A percentile compares a stretch with the other conserved stretches of the same genome.
Evolutionary conservation across 2,797 vertebrate species (phyloP).

Genomic region (Sarcoramphus papa): DNA sequence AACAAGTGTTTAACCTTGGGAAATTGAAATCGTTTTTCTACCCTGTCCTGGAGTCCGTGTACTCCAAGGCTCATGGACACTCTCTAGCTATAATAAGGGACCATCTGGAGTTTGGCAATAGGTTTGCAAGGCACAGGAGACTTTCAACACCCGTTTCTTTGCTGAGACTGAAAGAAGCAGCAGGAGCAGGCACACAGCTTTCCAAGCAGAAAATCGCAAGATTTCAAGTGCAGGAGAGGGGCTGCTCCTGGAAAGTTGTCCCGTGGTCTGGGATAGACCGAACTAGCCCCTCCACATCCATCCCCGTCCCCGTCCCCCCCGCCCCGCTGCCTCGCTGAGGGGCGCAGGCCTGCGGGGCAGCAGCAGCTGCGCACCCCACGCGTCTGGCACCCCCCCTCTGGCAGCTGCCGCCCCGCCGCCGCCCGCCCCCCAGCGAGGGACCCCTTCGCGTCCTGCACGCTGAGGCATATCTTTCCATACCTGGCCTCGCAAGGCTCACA

Average conservation of each 20-base stretch:
- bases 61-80: background rate
- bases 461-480: background rate
- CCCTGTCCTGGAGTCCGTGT: background rate
- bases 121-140: background rate
- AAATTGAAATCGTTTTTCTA: background rate
- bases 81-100: background rate
- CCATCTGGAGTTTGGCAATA: background rate
- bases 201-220: background rate
- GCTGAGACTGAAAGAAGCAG: background rate
- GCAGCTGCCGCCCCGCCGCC: background rate
- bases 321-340: too few species aligned
- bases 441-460: fast-evolving
- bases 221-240: background rate
- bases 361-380: background rate
- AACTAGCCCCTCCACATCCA: background rate
- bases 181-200: background rate
- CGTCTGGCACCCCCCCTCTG: background rate
- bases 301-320: too few species aligned
- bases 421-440: background rate
- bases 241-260: background rate
- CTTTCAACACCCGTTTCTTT: background rate
- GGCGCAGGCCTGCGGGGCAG: background rate
- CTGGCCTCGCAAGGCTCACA: too few species aligned
- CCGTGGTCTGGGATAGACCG: fast-evolving
- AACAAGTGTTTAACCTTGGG: background rate